Conservation (phyloP, 2,797 vertebrate genomes). For the Nyctibius grandis region DNA sequence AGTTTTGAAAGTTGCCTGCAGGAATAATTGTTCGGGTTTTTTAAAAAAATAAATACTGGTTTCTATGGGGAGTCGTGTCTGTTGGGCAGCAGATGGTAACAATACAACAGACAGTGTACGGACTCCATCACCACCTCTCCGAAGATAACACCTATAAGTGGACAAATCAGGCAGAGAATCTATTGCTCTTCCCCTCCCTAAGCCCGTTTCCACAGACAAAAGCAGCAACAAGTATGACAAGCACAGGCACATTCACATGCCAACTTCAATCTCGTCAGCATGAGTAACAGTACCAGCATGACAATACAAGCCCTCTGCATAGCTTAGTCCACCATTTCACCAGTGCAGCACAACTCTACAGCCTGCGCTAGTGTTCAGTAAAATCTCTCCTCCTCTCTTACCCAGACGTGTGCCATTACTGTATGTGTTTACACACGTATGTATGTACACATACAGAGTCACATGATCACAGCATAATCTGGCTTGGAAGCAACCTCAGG, state of each 20-base stretch:
- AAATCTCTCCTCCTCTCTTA: not conserved
- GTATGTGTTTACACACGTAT: not conserved
- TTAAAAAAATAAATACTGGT: not conserved
- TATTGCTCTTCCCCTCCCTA: not conserved
- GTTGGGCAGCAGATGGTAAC: not conserved
- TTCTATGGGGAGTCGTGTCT: not conserved
- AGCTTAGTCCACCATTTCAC: not conserved
- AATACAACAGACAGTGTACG: not conserved
- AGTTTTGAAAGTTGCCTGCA: not conserved
- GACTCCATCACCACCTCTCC: not conserved
- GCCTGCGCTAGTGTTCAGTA: not conserved
- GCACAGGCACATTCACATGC: not conserved
- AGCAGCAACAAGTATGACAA: not conserved
- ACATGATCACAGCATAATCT: not conserved
- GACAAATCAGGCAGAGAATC: not conserved
- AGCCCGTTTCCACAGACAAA: not conserved
- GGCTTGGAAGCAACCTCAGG: not conserved
- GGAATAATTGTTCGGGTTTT: not conserved
- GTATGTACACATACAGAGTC: rapidly evolving
- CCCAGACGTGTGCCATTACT: not conserved
- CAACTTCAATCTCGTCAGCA: not conserved
- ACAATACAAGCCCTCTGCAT: not conserved
- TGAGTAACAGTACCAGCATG: not conserved
- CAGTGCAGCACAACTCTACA: not conserved
- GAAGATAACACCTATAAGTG: not conserved